These are phyloP conservation scores for Zeus faber DNA, from an alignment of 2,113 vertebrate genomes.

Conservation along the genomic window DNA sequence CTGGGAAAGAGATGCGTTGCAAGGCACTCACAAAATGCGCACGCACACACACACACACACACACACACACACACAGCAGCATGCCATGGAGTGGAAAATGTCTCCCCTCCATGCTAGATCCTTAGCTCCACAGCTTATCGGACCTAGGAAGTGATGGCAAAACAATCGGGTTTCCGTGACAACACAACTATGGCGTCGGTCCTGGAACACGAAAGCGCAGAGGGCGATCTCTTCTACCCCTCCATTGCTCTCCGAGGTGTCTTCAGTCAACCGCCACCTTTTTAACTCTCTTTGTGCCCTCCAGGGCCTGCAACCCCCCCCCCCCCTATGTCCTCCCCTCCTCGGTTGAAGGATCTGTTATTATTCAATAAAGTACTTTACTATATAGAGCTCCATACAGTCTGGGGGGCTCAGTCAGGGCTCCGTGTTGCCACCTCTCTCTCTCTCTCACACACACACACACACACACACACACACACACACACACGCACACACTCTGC, in stretches of 20 bases:
- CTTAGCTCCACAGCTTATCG: conserved; percentile 33
- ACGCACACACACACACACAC: conserved; percentile 15
- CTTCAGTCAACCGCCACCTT: no score
- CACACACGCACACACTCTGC: conserved; percentile 24
- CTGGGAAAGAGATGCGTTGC: conserved; percentile 59
- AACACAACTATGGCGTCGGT: not conserved
- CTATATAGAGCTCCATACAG: not conserved
- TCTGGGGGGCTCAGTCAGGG: no score
- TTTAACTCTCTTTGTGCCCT: no score
- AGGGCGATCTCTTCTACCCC: not conserved
- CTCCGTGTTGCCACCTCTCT: not conserved
- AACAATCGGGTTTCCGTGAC: conserved; percentile 3
- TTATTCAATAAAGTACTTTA: no score
- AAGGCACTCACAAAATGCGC: no score
- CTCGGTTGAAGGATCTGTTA: no score
- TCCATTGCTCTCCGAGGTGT: no score
- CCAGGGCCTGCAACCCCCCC: no score
- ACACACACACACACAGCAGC: conserved; percentile 8
- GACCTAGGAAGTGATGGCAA: conserved; percentile 39
- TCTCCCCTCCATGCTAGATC: conserved; percentile 44
- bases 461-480: conserved; percentile 7
- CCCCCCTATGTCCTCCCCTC: no score
- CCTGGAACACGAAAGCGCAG: not conserved
- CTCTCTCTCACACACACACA: not conserved
- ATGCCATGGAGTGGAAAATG: conserved; percentile 45